Evolutionary conservation across 2,888 invertebrate genomes (phyloP).

Genomic region (Rhogogaster chlorosoma): DNA sequence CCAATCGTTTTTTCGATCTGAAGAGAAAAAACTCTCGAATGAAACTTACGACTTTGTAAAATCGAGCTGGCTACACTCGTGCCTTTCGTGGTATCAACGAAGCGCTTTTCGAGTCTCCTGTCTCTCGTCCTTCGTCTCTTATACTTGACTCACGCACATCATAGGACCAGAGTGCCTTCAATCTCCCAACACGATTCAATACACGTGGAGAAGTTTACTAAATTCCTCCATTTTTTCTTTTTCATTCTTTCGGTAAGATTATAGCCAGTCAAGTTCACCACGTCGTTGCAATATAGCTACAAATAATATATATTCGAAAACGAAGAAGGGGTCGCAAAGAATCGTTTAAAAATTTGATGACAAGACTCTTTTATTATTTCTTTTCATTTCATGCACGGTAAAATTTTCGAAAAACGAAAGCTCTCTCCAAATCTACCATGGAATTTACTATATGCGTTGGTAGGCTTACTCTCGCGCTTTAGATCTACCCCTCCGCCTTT

Average conservation of each 20-base stretch:
- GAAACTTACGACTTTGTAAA: conserved; percentile 6
- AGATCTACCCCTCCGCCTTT: not conserved
- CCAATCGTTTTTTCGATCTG: not conserved
- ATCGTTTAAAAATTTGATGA: conserved; percentile 3
- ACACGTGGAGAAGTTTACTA: not conserved
- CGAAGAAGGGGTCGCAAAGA: not conserved
- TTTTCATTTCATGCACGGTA: not conserved
- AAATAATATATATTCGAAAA: not conserved
- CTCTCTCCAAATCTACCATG: not conserved
- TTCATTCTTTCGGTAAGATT: not conserved
- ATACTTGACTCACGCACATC: not conserved
- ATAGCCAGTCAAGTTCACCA: too few relatives aligned
- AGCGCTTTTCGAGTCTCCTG: not conserved
- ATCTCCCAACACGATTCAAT: not conserved
- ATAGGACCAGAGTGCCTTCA: not conserved
- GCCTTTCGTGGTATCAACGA: conserved; percentile 12
- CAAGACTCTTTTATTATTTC: not conserved
- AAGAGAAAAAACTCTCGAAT: not conserved
- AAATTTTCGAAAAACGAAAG: not conserved
- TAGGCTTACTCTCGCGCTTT: conserved; percentile 25
- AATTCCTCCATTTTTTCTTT: not conserved
- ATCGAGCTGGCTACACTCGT: not conserved
- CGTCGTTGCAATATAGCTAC: not conserved
- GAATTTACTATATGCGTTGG: conserved; percentile 9
- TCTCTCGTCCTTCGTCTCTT: not conserved